Evolutionary conservation across 1,140 invertebrate genomes (phyloP), one percentile per base, ranked within the genome.

Genomic region (Bombus turneri): DNA sequence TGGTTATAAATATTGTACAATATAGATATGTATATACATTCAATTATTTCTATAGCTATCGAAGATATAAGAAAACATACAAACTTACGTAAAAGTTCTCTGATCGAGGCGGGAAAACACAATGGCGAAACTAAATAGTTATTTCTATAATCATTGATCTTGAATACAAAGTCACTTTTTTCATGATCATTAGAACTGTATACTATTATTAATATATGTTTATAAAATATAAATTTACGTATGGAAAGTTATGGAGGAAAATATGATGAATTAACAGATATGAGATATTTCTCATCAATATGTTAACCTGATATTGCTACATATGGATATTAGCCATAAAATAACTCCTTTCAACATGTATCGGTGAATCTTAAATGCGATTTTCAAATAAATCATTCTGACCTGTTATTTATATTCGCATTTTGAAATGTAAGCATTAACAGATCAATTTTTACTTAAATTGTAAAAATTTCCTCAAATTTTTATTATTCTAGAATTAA

Each of bases 71-170:
- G 41, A 34, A 79, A 47, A 25, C 47, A 53, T 8, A 53, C 18
- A 43, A 34, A 59, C 22, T 69, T 79, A 31, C 18, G n/a, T 77
- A 41, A 62, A 77, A 77, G 57, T 64, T 41, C 13, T 76, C 39
- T 25, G 39, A 31, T 77, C 59, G 9, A 1, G 2, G 13, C 39
- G 10, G n/a, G 37, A 31, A 41, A 62, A 31, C 39, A 31, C 28
- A 25, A 31, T 37, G 3, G 25, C 28, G 6, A 25, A 76, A 76
- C 9, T 59, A 13, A 15, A 34, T 73, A 47, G 18, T 5, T 77
- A n/a, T n/a, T 62, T 39, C n/a, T 66, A 6, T 53, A 62, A 4
- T 41, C 9, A 62, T 62, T 41, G 34, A 62, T n/a, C 28, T 22
- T 13, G 31, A 68, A 78, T 34, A 47, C n/a, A 78, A 47, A 64